Evolutionary conservation across 1,140 invertebrate species (phyloP), one percentile per base, ranked within the genome.

Genomic region (Penaeus chinensis): DNA sequence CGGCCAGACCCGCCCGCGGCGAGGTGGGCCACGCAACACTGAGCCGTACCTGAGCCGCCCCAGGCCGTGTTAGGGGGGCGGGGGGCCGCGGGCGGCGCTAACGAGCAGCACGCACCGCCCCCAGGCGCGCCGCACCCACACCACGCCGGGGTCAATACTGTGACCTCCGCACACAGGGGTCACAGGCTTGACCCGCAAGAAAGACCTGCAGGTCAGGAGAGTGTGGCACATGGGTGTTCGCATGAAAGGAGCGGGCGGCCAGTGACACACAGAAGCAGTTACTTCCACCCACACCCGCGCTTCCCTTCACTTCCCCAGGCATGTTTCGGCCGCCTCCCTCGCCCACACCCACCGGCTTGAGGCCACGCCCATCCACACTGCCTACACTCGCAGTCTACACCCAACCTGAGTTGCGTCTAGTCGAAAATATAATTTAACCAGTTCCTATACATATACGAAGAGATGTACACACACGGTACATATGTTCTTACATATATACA

Each of bases 61-160:
- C 82, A 65, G 82, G 82, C 82, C 66, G 60, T 11, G 32, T 83
- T 54, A 11, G 54, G 54, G 54, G 54, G 54, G 54, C 54, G 54
- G 54, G 54, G 54, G 76, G 83, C 83, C 83, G 18, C 54, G 63
- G 83, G 83, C 83, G 60, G 54, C 83, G 77, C 83, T 84, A 84
- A 84, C 83, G 83, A 84, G 83, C 83, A 84, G 83, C 74, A 77
- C 71, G 83, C 83, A 84, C 83, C 83, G 83, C 83, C 83, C 83
- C 22, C 54, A 62, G 71, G 60, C 82, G 32, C 82, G 32, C 82
- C 71, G n/a, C 71, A 22, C 71, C 71, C 74, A 63, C 54, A 24
- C 60, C 54, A 24, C 83, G 61, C 83, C 83, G 71, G 69, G 69
- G 69, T 84, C 83, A 76, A 37, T 74, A n/a, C 54, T 71, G 66